Conservation (phyloP, 1,140 invertebrate species). For the Formica selysi region DNA sequence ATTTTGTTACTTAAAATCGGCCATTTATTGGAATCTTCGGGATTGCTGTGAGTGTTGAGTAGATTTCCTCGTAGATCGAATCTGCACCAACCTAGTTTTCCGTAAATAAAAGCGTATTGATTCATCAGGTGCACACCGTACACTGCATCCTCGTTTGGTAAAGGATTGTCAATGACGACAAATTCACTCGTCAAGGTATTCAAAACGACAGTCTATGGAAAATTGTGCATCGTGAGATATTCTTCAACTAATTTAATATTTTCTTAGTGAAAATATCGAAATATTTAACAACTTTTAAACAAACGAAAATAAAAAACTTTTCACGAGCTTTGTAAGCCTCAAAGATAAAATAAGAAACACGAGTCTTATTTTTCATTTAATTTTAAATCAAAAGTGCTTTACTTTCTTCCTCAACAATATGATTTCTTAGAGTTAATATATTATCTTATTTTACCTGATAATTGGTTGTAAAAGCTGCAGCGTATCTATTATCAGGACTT, state of each 20-base stretch:
- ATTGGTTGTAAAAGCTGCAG: constrained; percentile 98
- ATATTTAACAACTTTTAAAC: too few species aligned
- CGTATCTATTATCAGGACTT: constrained; percentile 98
- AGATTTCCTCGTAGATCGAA: constrained; percentile 92
- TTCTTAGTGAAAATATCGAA: not conserved
- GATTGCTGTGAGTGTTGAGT: constrained; percentile 88
- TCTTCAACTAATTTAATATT: constrained; percentile 7
- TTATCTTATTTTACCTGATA: constrained; percentile 90
- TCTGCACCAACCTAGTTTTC: constrained; percentile 89
- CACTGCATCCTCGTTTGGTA: constrained; percentile 90
- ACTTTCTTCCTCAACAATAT: not conserved
- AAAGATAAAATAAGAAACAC: not conserved
- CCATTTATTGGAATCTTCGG: constrained; percentile 89
- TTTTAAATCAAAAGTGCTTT: not conserved
- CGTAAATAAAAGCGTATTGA: constrained; percentile 91
- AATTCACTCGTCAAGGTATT: constrained; percentile 97
- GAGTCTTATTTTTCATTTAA: not conserved
- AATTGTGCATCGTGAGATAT: constrained; percentile 49
- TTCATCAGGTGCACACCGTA: constrained; percentile 92
- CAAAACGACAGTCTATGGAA: constrained; percentile 91
- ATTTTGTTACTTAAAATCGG: constrained; percentile 89
- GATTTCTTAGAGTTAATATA: constrained; percentile 21
- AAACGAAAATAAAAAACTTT: not conserved
- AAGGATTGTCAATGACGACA: constrained; percentile 93
- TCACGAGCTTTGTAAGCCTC: not conserved